A percentile compares a stretch with the other conserved stretches of the same genome.
Evolutionary conservation across 1,140 invertebrate species (phyloP).

Genomic region (Macrostomum lignano): DNA sequence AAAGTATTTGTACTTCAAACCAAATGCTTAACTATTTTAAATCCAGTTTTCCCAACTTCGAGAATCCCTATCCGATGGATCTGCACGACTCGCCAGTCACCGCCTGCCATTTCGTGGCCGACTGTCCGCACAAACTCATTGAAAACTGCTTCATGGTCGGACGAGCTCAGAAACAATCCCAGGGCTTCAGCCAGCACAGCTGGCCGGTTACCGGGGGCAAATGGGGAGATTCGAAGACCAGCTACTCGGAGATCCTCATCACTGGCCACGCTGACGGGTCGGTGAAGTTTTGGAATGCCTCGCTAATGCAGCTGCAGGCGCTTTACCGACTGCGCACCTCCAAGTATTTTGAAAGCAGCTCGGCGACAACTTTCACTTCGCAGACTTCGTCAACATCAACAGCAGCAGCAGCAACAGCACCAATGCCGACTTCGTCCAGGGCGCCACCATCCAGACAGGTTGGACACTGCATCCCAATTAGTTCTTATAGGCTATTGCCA

Average conservation of each 20-base stretch:
- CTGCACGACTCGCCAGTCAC: slow-evolving; percentile 87
- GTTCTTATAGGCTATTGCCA: no score
- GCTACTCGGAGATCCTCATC: slow-evolving; percentile 79
- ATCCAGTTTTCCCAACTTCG: slow-evolving; percentile 64
- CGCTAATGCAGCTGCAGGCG: no score
- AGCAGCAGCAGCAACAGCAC: no score
- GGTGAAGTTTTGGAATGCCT: slow-evolving; percentile 86
- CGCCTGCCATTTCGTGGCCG: slow-evolving; percentile 71
- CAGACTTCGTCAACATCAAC: no score
- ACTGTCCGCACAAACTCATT: slow-evolving; percentile 84
- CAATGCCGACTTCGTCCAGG: no score
- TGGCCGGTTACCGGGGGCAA: slow-evolving; percentile 78
- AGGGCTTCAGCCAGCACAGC: slow-evolving; percentile 10
- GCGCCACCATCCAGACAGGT: no score
- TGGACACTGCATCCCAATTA: no score
- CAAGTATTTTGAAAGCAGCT: no score
- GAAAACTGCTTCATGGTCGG: neutral
- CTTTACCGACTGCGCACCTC: no score
- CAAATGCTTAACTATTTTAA: slow-evolving; percentile 6
- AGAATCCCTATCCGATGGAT: slow-evolving; percentile 97
- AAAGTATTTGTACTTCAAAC: slow-evolving; percentile 4
- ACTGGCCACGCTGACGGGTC: slow-evolving; percentile 78
- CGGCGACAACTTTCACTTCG: no score
- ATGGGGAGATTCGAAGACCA: slow-evolving; percentile 64
- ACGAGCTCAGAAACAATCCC: slow-evolving; percentile 17